A percentile compares a stretch with the other conserved stretches of the same genome.
Conservation (phyloP, 2,113 vertebrate species). For the Carlito syrichta region DNA sequence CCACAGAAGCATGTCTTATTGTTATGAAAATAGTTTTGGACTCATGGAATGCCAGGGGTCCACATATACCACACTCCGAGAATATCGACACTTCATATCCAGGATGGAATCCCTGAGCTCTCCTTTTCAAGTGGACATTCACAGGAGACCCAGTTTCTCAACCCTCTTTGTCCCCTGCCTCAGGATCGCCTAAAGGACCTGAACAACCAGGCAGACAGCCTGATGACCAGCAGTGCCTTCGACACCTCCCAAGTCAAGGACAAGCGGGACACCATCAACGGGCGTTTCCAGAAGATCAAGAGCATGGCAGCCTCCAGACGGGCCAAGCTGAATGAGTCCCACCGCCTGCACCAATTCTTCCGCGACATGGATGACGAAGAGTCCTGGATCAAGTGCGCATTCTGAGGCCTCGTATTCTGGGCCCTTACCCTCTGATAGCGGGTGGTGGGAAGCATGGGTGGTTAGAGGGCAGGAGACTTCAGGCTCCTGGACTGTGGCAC, state of each 20-base stretch:
- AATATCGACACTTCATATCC: too few species aligned
- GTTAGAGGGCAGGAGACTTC: too few species aligned
- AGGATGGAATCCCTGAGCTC: background rate
- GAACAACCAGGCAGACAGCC: conserved; percentile 96
- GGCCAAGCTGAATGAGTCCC: conserved; percentile 93
- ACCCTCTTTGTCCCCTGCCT: fast-evolving
- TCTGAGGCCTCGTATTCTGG: too few species aligned
- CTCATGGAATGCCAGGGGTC: background rate
- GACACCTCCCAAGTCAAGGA: conserved; percentile 97
- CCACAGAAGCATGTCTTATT: background rate
- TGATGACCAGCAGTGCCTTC: conserved; percentile 97
- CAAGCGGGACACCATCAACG: conserved; percentile 93
- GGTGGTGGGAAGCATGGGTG: fast-evolving
- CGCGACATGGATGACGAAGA: conserved; percentile 98
- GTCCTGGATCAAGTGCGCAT: conserved; percentile 97
- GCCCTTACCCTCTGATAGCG: fast-evolving
- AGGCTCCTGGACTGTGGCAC: background rate
- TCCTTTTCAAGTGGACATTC: background rate
- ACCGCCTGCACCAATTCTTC: conserved; percentile 99
- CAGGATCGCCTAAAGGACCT: conserved; percentile 98
- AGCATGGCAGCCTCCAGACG: conserved; percentile 92
- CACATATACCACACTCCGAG: too few species aligned
- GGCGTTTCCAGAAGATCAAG: conserved; percentile 94
- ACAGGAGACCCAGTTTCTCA: background rate
- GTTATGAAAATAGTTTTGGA: background rate